phyloP scores from a whole-genome alignment of 2,888 invertebrate genomes.

The Drosophila subquinaria region DNA sequence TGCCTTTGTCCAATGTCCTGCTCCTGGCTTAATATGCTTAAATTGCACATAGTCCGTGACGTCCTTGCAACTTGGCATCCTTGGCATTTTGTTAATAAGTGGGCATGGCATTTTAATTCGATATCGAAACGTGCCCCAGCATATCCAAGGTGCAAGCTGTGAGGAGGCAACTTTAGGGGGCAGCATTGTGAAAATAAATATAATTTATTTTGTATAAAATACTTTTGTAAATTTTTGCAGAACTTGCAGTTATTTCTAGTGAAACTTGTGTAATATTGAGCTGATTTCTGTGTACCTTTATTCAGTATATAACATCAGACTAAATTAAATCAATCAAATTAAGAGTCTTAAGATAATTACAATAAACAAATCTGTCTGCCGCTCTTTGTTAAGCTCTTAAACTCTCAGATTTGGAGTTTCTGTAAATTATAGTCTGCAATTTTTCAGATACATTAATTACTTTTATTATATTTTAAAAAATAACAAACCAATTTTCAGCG shows the following conservation, averaged over 20 bases:
- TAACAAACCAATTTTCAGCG: neutral
- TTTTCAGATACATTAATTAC: neutral
- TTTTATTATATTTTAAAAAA: neutral
- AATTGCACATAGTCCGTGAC: slow-evolving; percentile 59
- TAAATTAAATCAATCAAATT: neutral
- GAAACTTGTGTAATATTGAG: neutral
- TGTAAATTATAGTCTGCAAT: neutral
- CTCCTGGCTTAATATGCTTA: slow-evolving; percentile 54
- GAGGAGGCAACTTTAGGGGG: slow-evolving; percentile 2
- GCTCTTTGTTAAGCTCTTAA: too few relatives aligned
- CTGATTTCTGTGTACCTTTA: neutral
- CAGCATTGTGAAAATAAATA: neutral
- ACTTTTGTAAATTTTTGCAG: neutral
- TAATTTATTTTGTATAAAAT: slow-evolving; percentile 7
- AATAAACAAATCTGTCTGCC: neutral
- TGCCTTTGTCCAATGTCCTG: slow-evolving; percentile 33
- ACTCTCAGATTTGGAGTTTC: neutral
- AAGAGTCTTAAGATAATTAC: neutral
- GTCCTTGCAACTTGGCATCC: slow-evolving; percentile 43
- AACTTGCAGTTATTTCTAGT: neutral
- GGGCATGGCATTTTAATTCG: slow-evolving; percentile 57
- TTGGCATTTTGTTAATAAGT: slow-evolving; percentile 69
- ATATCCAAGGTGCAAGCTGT: slow-evolving; percentile 7
- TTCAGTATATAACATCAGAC: neutral
- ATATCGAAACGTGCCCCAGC: slow-evolving; percentile 37